Conservation (phyloP, 2,113 vertebrate species). For the Pimephales promelas region DNA sequence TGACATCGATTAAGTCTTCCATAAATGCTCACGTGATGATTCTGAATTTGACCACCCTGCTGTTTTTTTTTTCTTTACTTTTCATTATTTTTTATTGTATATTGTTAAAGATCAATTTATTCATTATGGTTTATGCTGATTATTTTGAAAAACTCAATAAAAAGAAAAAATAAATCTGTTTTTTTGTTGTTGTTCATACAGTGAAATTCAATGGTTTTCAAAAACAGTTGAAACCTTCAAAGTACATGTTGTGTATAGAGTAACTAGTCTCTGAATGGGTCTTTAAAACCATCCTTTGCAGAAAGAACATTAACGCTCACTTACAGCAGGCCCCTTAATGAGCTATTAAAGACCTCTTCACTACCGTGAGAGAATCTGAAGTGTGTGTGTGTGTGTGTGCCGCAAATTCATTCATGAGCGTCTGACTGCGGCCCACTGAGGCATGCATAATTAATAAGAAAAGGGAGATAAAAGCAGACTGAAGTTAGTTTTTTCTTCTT, state of each 20-base stretch:
- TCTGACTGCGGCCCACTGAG: constrained; percentile 32
- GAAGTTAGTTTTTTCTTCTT: constrained; percentile 50
- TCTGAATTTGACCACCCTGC: too few relatives aligned
- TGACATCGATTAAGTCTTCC: too few relatives aligned
- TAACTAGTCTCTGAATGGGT: background rate
- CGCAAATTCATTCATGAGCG: constrained; percentile 35
- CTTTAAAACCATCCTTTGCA: constrained; percentile 27
- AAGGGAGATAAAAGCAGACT: constrained; percentile 52
- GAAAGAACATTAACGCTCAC: constrained; percentile 44
- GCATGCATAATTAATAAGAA: constrained; percentile 62
- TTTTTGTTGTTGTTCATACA: background rate
- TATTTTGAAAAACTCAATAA: too few relatives aligned
- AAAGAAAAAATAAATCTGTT: background rate
- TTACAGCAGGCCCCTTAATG: constrained; percentile 41
- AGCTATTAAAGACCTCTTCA: constrained; percentile 49
- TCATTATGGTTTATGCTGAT: too few relatives aligned
- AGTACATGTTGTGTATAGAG: background rate
- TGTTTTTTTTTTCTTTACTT: too few relatives aligned
- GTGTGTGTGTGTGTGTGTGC: background rate
- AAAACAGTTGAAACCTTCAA: background rate
- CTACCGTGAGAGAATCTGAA: constrained; percentile 20
- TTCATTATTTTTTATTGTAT: too few relatives aligned
- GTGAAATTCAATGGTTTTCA: background rate
- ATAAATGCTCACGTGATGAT: too few relatives aligned
- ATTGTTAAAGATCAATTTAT: too few relatives aligned